phyloP scores from a whole-genome alignment of 2,888 invertebrate species.

The Blomia tropicalis region DNA sequence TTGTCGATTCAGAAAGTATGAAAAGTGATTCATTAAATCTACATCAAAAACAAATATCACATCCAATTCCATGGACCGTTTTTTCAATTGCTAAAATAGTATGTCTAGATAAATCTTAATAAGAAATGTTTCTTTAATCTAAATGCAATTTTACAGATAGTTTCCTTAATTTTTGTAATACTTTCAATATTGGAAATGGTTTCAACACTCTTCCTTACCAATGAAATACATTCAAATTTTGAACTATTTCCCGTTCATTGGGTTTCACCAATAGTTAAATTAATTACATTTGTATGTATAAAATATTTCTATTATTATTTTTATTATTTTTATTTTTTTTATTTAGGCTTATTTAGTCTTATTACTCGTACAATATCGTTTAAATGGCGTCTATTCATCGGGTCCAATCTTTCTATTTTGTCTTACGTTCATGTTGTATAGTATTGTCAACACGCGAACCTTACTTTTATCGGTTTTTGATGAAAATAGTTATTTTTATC shows the following conservation, averaged over 20 bases:
- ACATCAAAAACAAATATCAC: neutral
- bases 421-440: neutral
- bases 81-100: conserved; percentile 14
- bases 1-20: neutral
- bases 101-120: neutral
- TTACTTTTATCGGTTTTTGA: neutral
- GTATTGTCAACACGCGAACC: neutral
- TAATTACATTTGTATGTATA: neutral
- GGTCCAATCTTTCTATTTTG: neutral
- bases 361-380: neutral
- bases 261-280: neutral
- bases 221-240: neutral
- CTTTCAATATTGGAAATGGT: neutral
- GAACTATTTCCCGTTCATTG: neutral
- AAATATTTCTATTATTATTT: neutral
- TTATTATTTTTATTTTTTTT: neutral
- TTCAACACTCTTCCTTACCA: neutral
- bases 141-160: neutral
- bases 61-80: conserved; percentile 21
- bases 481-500: conserved; percentile 8
- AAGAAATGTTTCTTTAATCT: neutral
- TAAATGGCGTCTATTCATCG: conserved; percentile 1
- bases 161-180: neutral
- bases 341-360: neutral
- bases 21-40: neutral